Conservation (phyloP, 2,797 vertebrate species). For the Microcaecilia unicolor region DNA sequence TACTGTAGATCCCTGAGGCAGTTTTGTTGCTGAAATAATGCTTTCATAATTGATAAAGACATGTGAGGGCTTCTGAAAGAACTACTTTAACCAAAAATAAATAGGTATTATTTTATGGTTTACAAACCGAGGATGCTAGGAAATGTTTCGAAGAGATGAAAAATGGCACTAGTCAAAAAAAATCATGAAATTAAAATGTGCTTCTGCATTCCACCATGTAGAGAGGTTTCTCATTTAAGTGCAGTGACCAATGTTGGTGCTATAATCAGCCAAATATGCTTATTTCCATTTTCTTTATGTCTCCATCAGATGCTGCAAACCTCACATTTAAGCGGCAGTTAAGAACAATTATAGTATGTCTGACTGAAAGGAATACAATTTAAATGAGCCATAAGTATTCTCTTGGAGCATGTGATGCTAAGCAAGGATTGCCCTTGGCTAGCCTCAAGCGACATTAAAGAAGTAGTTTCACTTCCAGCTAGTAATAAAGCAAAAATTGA, state of each 20-base stretch:
- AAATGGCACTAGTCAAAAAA: too few relatives aligned
- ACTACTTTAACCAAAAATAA: too few relatives aligned
- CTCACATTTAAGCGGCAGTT: not conserved
- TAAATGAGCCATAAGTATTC: constrained; percentile 10
- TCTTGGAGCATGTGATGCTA: constrained; percentile 1
- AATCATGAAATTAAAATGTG: too few relatives aligned
- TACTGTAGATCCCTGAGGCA: too few relatives aligned
- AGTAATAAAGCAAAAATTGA: constrained; percentile 1
- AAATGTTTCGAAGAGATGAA: too few relatives aligned
- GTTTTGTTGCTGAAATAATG: too few relatives aligned
- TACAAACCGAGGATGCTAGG: too few relatives aligned
- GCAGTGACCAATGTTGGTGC: not conserved
- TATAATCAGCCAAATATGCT: not conserved
- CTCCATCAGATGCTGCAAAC: not conserved
- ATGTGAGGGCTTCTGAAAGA: too few relatives aligned
- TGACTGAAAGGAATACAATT: constrained; percentile 3
- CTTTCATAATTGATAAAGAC: too few relatives aligned
- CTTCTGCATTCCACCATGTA: constrained; percentile 1
- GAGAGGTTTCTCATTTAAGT: not conserved
- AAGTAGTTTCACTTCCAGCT: constrained; percentile 6
- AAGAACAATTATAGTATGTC: not conserved
- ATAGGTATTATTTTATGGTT: too few relatives aligned
- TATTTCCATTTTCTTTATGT: not conserved
- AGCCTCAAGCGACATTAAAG: constrained; percentile 11
- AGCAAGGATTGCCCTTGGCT: not conserved